Evolutionary conservation across 2,113 vertebrate genomes (phyloP), one percentile per base, ranked within the genome.

Genomic region (Plecotus auritus): DNA sequence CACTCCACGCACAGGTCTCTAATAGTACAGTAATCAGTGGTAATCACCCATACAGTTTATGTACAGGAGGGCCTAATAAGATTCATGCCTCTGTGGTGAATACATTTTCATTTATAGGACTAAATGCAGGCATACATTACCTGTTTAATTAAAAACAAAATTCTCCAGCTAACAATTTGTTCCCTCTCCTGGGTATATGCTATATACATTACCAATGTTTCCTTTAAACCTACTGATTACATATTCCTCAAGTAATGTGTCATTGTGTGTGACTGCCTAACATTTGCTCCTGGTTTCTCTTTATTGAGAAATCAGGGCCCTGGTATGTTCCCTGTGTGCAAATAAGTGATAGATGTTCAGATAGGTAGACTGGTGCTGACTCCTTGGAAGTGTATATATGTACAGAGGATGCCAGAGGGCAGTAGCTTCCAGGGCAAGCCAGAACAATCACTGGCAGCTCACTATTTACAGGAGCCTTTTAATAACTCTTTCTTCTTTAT

Each of bases 91-190:
- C 97, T 97, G 97, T 84, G 94, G 97, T 98, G 98, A 98, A 98
- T 98, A 98, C 95, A 96, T 98, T 98, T 98, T 98, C 97, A 97
- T 98, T 98, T 98, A 47, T 84, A 97, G 98, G 97, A 96, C 88
- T 90, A 97, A 98, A 97, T 0, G 69, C 95, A 97, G 97, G 97
- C 98, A 98, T 96, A 98, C 85, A 76, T 98, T 98, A 98, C 98
- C 97, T 98, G 97, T 98, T 98, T 98, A 98, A 98, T 98, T 98
- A 98, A 98, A 98, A 98, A 95, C 97, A 97, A 97, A 98, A 98
- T 96, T 97, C 98, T 98, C 97, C 85, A 98, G 98, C 95, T 95
- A 98, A 97, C 96, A 97, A 97, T 98, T 98, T 98, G 92, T 85
- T 98, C 92, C 96, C 97, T 98, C 98, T 98, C 98, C 95, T 96